phyloP scores from a whole-genome alignment of 1,140 invertebrate species.

The Brachionus asplanchnoidis region DNA sequence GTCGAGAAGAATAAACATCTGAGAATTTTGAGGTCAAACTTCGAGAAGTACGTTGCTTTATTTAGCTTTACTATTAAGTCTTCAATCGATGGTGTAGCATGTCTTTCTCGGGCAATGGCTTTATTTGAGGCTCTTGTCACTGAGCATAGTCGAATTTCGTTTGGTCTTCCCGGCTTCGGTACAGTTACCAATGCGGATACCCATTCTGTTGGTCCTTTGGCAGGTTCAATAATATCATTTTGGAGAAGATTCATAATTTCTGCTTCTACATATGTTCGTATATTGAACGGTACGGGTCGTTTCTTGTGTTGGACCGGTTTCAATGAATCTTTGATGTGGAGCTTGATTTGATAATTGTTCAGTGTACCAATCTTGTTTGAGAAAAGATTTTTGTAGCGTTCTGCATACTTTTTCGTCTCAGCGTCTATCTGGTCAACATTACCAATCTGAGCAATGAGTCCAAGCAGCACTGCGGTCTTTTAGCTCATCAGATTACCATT shows the following conservation, averaged over 20 bases:
- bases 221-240: conserved; percentile 46
- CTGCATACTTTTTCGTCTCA: neutral
- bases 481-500: neutral
- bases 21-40: neutral
- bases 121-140: neutral
- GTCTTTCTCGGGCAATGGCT: neutral
- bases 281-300: neutral
- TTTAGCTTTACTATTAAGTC: neutral
- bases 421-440: neutral
- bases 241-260: neutral
- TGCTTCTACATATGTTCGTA: neutral
- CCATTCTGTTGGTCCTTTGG: conserved; percentile 47
- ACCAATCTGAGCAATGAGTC: neutral
- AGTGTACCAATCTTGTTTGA: neutral
- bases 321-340: neutral
- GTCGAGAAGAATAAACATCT: conserved; percentile 43
- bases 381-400: neutral
- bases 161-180: conserved; percentile 43
- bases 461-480: neutral
- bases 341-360: neutral
- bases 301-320: neutral
- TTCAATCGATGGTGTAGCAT: neutral
- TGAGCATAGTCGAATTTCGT: conserved; percentile 30
- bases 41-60: neutral
- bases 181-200: conserved; percentile 48